phyloP scores from a whole-genome alignment of 2,113 vertebrate species.

The Lethenteron camtschaticum region DNA sequence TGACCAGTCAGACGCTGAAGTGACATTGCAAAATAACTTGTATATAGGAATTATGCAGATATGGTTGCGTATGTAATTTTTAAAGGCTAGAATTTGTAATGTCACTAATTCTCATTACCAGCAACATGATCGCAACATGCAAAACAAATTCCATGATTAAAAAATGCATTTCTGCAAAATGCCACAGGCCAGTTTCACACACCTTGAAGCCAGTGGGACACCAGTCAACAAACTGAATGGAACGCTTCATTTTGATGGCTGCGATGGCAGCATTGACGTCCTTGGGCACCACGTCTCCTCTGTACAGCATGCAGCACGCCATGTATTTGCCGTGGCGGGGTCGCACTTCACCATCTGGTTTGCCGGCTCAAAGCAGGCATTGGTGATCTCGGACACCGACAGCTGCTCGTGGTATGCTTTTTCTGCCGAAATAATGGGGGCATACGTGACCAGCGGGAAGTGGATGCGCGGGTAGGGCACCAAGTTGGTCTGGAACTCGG shows the following conservation, averaged over 20 bases:
- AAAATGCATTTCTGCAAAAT: neutral
- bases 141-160: too few species aligned
- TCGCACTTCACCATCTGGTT: slow-evolving; percentile 51
- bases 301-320: slow-evolving; percentile 43
- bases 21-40: too few species aligned
- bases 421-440: slow-evolving; percentile 32
- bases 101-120: too few species aligned
- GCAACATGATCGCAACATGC: too few species aligned
- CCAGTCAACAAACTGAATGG: slow-evolving; percentile 37
- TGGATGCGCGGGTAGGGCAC: slow-evolving; percentile 44
- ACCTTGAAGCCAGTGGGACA: slow-evolving; percentile 46
- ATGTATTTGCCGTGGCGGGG: slow-evolving; percentile 36
- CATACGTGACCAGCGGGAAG: slow-evolving; percentile 36
- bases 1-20: too few species aligned
- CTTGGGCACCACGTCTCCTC: slow-evolving; percentile 33
- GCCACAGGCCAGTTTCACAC: neutral
- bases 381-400: slow-evolving; percentile 37
- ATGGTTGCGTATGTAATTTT: too few species aligned
- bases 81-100: too few species aligned
- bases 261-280: slow-evolving; percentile 36
- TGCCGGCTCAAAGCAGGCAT: slow-evolving; percentile 33
- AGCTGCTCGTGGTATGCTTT: slow-evolving; percentile 37
- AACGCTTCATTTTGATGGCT: slow-evolving; percentile 33
- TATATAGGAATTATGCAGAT: too few species aligned
- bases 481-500: slow-evolving; percentile 29